Conservation (phyloP, 37 sponge, comb jelly and placozoan species). For the Chondrosia reniformis region DNA sequence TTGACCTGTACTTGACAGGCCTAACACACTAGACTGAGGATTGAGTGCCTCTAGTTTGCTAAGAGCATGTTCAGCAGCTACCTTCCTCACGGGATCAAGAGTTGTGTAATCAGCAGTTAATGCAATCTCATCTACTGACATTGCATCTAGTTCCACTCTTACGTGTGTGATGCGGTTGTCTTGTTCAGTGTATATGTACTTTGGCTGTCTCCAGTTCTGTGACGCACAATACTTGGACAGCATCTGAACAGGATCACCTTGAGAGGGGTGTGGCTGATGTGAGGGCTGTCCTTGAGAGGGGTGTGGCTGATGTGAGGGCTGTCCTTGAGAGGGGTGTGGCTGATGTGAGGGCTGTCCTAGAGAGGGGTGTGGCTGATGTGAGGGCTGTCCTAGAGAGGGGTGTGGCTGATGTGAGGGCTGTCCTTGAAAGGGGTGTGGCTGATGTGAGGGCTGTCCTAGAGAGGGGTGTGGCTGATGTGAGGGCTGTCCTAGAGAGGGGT, state of each 20-base stretch:
- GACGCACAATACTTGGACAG: slow-evolving; percentile 24
- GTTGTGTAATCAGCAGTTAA: not conserved
- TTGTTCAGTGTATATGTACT: slow-evolving; percentile 19
- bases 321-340: not conserved
- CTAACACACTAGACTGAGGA: too few species aligned
- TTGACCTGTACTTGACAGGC: too few species aligned
- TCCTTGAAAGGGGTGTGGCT: not conserved
- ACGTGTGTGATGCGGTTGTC: not conserved
- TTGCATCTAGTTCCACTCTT: not conserved
- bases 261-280: not conserved
- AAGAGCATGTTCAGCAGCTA: not conserved
- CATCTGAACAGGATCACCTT: not conserved
- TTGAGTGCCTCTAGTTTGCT: not conserved
- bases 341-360: not conserved
- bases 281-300: not conserved
- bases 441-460: not conserved
- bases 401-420: not conserved
- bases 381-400: not conserved
- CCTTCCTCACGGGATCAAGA: not conserved
- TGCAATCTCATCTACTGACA: too few species aligned
- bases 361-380: not conserved
- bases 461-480: not conserved
- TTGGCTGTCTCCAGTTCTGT: slow-evolving; percentile 16
- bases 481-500: not conserved
- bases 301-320: not conserved